Percentiles rank a stretch among this genome's conserved stretches.
Conservation (phyloP, 2,797 vertebrate species). For the Tokudaia tokunoshimensis region DNA sequence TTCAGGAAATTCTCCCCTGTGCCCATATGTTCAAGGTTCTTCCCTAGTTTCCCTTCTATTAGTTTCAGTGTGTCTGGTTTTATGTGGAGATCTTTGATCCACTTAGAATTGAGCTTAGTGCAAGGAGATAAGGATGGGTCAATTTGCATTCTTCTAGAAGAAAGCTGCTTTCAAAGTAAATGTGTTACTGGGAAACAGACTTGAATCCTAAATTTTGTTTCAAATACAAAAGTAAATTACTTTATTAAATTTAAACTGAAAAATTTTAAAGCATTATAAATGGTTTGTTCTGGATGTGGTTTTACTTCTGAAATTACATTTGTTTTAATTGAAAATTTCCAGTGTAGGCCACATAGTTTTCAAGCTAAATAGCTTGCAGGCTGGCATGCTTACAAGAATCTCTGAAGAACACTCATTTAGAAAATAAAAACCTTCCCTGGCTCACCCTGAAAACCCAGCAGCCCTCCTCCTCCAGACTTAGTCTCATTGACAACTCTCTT, state of each 20-base stretch:
- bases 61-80: no score
- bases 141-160: no score
- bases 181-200: not conserved
- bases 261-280: constrained; percentile 64
- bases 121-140: no score
- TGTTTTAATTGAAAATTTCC: constrained; percentile 72
- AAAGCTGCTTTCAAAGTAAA: constrained; percentile 38
- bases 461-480: not conserved
- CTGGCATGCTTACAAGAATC: not conserved
- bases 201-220: constrained; percentile 52
- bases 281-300: constrained; percentile 63
- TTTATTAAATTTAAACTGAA: constrained; percentile 76
- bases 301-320: constrained; percentile 77
- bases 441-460: not conserved
- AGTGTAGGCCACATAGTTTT: constrained; percentile 60
- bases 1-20: no score
- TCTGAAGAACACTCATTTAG: constrained; percentile 16
- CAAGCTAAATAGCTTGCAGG: constrained; percentile 56
- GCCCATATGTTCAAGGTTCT: no score
- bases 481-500: not conserved
- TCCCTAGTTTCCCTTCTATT: no score
- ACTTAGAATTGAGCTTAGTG: no score
- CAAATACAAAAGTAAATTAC: constrained; percentile 69
- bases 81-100: no score
- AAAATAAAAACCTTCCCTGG: not conserved